Conservation (phyloP, 2,797 vertebrate species). For the Ceyx erithaca region DNA sequence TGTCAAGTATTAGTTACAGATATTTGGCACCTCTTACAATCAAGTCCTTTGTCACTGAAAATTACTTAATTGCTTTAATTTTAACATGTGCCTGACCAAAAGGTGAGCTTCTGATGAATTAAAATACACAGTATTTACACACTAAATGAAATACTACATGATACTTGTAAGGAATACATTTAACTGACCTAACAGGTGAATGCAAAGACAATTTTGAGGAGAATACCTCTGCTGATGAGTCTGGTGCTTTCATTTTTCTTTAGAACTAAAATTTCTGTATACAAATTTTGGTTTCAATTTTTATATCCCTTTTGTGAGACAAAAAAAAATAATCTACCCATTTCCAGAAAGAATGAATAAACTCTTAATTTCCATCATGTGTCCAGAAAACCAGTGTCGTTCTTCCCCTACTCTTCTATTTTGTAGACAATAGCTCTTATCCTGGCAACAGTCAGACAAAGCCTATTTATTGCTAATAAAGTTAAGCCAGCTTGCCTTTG, state of each 20-base stretch:
- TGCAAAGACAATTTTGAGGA: not conserved
- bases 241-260: not conserved
- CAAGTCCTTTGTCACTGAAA: not conserved
- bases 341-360: not conserved
- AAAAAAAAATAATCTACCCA: not conserved
- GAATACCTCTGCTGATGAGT: not conserved
- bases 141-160: not conserved
- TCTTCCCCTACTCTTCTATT: not conserved
- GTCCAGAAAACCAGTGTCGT: not conserved
- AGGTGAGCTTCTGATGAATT: not conserved
- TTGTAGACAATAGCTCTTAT: not conserved
- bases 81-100: not conserved
- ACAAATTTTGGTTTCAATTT: not conserved
- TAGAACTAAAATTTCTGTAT: not conserved
- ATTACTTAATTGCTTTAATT: not conserved
- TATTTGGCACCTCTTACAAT: not conserved
- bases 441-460: not conserved
- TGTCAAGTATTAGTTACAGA: not conserved
- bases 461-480: not conserved
- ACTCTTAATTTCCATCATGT: not conserved
- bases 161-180: not conserved
- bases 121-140: not conserved
- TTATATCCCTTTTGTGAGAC: not conserved
- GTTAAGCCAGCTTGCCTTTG: not conserved
- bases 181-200: not conserved